These are phyloP conservation scores for Chrysotoxum bicinctum DNA, from an alignment of 2,888 invertebrate species.

Conservation along the genomic window DNA sequence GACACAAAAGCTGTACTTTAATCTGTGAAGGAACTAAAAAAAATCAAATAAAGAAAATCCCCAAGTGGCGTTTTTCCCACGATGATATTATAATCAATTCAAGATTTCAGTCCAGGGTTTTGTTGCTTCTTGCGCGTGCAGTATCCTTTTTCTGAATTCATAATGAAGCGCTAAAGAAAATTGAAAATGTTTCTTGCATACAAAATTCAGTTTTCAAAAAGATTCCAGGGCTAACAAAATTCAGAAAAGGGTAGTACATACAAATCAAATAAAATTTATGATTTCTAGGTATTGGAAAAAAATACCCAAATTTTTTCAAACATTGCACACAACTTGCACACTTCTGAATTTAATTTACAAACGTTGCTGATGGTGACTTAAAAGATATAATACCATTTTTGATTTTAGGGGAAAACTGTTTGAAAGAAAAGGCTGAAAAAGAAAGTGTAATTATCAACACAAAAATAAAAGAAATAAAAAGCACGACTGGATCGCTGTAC, in stretches of 20 bases:
- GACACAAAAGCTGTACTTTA: neutral
- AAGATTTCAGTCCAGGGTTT: slow-evolving; percentile 13
- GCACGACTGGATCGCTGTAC: too few species aligned
- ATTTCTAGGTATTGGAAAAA: too few species aligned
- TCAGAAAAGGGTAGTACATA: neutral
- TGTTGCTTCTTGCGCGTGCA: slow-evolving; percentile 4
- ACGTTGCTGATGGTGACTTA: too few species aligned
- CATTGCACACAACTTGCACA: too few species aligned
- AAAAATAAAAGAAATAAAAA: too few species aligned
- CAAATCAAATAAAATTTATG: too few species aligned
- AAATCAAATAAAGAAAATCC: neutral
- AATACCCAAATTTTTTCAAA: too few species aligned
- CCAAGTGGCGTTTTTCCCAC: slow-evolving; percentile 51
- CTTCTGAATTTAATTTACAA: too few species aligned
- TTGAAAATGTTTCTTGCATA: neutral
- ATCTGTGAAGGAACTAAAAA: neutral
- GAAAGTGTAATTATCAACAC: too few species aligned
- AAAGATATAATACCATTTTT: too few species aligned
- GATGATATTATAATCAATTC: slow-evolving; percentile 26
- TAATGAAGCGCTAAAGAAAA: neutral
- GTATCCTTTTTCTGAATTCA: slow-evolving; percentile 7
- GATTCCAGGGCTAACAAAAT: neutral
- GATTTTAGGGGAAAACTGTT: too few species aligned
- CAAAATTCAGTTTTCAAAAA: neutral
- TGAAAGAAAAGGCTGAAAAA: too few species aligned